Conservation (phyloP, 2,113 vertebrate genomes). For the Ceratotherium simum region DNA sequence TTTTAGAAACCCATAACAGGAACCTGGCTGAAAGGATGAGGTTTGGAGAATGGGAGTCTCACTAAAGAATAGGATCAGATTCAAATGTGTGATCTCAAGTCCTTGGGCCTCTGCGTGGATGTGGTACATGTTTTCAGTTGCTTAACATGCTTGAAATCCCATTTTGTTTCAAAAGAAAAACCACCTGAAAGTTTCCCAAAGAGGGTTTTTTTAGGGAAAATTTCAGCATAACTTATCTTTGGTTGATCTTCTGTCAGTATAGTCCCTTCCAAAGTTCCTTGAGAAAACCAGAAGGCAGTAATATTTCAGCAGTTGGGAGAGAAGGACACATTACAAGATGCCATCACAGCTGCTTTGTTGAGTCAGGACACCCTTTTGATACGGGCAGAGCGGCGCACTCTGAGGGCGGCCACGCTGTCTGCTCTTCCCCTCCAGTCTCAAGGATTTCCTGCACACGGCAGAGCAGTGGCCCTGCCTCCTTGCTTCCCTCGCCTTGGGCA, state of each 20-base stretch:
- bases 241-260: background rate
- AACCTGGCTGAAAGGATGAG: background rate
- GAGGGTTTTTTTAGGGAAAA: background rate
- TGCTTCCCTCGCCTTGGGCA: slow-evolving; percentile 32
- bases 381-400: background rate
- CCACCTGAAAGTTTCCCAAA: slow-evolving; percentile 42
- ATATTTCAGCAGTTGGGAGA: background rate
- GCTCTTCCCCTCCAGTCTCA: background rate
- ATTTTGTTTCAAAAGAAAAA: slow-evolving; percentile 38
- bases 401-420: background rate
- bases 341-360: background rate
- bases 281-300: slow-evolving; percentile 23
- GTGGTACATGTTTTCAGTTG: background rate
- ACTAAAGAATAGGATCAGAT: slow-evolving; percentile 5
- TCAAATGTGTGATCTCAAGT: background rate
- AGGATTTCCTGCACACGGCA: background rate
- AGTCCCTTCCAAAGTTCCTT: slow-evolving; percentile 10
- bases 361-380: background rate
- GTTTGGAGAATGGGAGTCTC: background rate
- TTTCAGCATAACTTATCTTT: slow-evolving; percentile 40
- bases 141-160: slow-evolving; percentile 12
- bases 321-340: background rate
- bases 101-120: background rate
- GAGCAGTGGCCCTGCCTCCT: background rate
- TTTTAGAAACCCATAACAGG: background rate